Base-by-base conservation (phyloP, 2,888 invertebrate genomes). In the Drosophila recens region DNA sequence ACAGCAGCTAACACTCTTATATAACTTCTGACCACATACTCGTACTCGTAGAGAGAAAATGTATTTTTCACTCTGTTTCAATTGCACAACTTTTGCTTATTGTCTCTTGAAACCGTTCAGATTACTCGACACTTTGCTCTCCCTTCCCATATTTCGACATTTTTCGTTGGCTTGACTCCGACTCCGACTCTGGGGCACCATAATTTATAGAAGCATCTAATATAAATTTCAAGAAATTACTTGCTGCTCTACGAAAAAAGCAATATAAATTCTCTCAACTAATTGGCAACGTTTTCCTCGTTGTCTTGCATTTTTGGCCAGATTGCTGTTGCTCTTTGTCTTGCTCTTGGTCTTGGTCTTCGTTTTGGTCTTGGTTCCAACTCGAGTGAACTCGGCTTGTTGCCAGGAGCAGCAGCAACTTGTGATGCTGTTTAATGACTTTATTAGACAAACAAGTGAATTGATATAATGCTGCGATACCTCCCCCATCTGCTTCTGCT, bases 181-280 rank as follows among this genome's bases (percentile, higher is more conserved):
- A 15, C 72, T 63, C 30, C 8, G 8, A 15, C 72, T 63, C 38
- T 54, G 62, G 59, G 68, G 52, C 43, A 20, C 65, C 80, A 79
- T 85, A 87, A 84, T 89, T 84, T 84, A 84, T 84, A 59, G 84
- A 68, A 63, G 72, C 67, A 54, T 84, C 84, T 74, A 74, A 84
- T 76, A 84, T 81, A 89, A 79, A 89, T 84, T 84, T 87, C 72
- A 27, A 58, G 70, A 84, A 83, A 87, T 88, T 83, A 86, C 79
- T 83, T 75, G 58, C 62, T 52, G 43, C 54, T 30, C 63, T 62
- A 23, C 8, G 33, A 58, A 40, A 49, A 88, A 79, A 79, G 87
- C 85, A 87, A 87, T 79, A 87, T 89, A 89, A 89, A 89, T 84
- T 87, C 84, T 79, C 67, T 59, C 82, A 71, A 74, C 89, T 88